Conservation (phyloP, 1,140 invertebrate species). For the Meteorus sp. region DNA sequence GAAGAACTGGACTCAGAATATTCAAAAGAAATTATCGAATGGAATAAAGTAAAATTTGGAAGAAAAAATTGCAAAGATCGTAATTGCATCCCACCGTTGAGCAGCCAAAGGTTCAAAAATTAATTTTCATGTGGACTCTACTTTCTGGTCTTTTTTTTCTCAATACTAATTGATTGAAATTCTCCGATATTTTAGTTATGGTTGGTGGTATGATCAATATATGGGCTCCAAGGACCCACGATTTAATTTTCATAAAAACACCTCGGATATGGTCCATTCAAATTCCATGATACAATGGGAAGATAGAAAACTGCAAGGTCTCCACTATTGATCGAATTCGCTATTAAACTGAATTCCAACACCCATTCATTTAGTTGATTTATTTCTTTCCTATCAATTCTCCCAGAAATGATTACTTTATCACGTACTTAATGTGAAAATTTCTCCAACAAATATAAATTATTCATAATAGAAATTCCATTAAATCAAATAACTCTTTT, state of each 20-base stretch:
- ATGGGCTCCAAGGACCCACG: slow-evolving; percentile 39
- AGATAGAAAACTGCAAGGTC: slow-evolving; percentile 37
- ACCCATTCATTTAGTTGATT: no score
- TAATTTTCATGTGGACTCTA: slow-evolving; percentile 6
- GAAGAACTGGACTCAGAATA: slow-evolving; percentile 28
- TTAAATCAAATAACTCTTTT: no score
- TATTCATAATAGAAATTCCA: no score
- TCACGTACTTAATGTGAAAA: no score
- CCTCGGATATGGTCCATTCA: slow-evolving; percentile 45
- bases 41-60: slow-evolving; percentile 32
- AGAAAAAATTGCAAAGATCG: slow-evolving; percentile 32
- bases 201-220: slow-evolving; percentile 50
- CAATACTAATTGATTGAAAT: no score
- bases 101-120: slow-evolving; percentile 45
- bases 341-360: background rate
- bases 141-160: no score
- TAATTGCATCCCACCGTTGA: slow-evolving; percentile 39
- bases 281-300: slow-evolving; percentile 46
- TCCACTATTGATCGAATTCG: slow-evolving; percentile 14
- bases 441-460: no score
- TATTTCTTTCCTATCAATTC: no score
- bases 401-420: no score
- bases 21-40: slow-evolving; percentile 26
- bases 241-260: slow-evolving; percentile 46
- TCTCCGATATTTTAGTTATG: slow-evolving; percentile 43